Evolutionary conservation across 2,797 vertebrate genomes (phyloP).

Genomic region (Neosilurus hyrtlii): DNA sequence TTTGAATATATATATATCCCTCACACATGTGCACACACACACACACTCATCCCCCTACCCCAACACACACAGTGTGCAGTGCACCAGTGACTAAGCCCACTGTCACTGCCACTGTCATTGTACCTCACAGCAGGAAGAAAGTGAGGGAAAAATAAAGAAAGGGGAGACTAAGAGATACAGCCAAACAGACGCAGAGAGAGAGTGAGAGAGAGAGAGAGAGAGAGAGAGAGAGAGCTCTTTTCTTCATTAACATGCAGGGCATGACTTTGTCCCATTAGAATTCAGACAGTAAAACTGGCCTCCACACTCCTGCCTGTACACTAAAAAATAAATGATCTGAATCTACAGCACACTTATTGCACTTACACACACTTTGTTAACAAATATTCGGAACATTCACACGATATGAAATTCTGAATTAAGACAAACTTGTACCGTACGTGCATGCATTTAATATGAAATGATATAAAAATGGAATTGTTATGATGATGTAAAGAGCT

Average conservation of each 20-base stretch:
- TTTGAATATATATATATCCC: too few relatives aligned
- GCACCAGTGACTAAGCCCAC: constrained; percentile 18
- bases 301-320: constrained; percentile 52
- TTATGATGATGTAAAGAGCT: background rate
- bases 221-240: constrained; percentile 25
- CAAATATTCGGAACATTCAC: background rate
- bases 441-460: background rate
- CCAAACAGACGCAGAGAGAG: background rate
- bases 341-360: constrained; percentile 27
- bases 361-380: background rate
- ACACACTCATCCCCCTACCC: background rate
- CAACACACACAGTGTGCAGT: constrained; percentile 3
- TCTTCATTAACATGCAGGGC: constrained; percentile 66
- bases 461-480: background rate
- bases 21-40: background rate
- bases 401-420: background rate
- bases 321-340: constrained; percentile 46
- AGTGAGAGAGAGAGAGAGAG: constrained; percentile 17
- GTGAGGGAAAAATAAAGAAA: constrained; percentile 1
- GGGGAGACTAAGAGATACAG: too few relatives aligned
- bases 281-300: constrained; percentile 62
- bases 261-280: constrained; percentile 63
- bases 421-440: background rate
- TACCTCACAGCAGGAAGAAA: constrained; percentile 29
- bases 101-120: constrained; percentile 2